phyloP scores from a whole-genome alignment of 2,888 invertebrate genomes.

The Nectonema munidae region DNA sequence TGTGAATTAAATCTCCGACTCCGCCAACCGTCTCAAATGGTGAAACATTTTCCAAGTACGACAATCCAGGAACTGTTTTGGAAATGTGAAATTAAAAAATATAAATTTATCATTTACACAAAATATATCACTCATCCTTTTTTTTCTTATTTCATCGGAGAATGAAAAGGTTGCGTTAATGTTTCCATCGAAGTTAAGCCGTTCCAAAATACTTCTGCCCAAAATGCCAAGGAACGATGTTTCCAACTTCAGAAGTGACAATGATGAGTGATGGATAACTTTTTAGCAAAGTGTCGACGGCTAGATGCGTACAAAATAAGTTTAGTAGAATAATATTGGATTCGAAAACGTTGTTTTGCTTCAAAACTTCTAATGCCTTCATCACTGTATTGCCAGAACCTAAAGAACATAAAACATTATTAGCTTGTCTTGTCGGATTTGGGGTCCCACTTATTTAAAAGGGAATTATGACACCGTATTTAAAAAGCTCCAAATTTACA shows the following conservation, averaged over 20 bases:
- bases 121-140: too few relatives aligned
- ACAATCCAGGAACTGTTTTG: too few relatives aligned
- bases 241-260: slow-evolving; percentile 69
- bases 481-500: too few relatives aligned
- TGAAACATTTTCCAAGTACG: too few relatives aligned
- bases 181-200: slow-evolving; percentile 31
- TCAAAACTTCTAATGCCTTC: slow-evolving; percentile 61
- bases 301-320: slow-evolving; percentile 52
- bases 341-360: slow-evolving; percentile 66
- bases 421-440: slow-evolving; percentile 10
- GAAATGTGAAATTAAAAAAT: too few relatives aligned
- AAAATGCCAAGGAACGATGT: slow-evolving; percentile 79
- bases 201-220: slow-evolving; percentile 96
- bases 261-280: slow-evolving; percentile 38
- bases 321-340: slow-evolving; percentile 81
- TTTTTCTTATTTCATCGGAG: too few relatives aligned
- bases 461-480: too few relatives aligned
- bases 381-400: slow-evolving; percentile 73
- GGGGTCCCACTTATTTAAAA: slow-evolving; percentile 1
- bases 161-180: too few relatives aligned
- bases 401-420: too few relatives aligned
- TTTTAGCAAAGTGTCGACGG: slow-evolving; percentile 21
- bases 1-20: too few relatives aligned
- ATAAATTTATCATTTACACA: too few relatives aligned
- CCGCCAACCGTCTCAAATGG: too few relatives aligned